Evolutionary conservation across 1,140 invertebrate genomes (phyloP).

Genomic region (Diachasmimorpha longicaudata): DNA sequence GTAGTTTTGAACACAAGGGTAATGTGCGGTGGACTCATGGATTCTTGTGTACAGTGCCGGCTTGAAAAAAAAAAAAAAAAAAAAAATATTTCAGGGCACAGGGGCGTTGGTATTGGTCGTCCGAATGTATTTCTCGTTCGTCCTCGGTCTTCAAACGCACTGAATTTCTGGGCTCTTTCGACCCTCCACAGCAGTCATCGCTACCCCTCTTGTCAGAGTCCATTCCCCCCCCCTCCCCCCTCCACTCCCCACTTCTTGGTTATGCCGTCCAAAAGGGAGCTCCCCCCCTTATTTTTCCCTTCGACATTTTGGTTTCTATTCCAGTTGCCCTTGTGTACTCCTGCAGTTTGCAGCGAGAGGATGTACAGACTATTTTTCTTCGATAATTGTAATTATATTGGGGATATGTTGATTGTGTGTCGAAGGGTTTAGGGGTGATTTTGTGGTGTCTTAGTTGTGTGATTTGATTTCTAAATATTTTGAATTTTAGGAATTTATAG

Average conservation of each 20-base stretch:
- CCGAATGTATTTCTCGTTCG: background rate
- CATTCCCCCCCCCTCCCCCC: slow-evolving; percentile 14
- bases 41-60: background rate
- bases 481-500: no score
- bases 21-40: background rate
- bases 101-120: background rate
- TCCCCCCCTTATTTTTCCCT: slow-evolving; percentile 35
- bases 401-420: no score
- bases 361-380: background rate
- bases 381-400: background rate
- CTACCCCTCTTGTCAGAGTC: slow-evolving; percentile 45
- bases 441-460: background rate
- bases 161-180: background rate
- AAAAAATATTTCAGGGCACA: background rate
- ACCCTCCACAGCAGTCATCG: slow-evolving; percentile 48
- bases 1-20: slow-evolving; percentile 13
- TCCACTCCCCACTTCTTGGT: slow-evolving; percentile 32
- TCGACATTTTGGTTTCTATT: slow-evolving; percentile 53
- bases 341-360: slow-evolving; percentile 32
- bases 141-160: background rate
- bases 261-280: slow-evolving; percentile 39
- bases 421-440: background rate
- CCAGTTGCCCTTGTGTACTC: slow-evolving; percentile 50
- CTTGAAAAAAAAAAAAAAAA: background rate
- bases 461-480: no score